Percentiles rank a stretch among this genome's conserved stretches.
Evolutionary conservation across 92 coral and sea anemone genomes (phyloP).

Genomic region (Hydrozoanthus gracilis): DNA sequence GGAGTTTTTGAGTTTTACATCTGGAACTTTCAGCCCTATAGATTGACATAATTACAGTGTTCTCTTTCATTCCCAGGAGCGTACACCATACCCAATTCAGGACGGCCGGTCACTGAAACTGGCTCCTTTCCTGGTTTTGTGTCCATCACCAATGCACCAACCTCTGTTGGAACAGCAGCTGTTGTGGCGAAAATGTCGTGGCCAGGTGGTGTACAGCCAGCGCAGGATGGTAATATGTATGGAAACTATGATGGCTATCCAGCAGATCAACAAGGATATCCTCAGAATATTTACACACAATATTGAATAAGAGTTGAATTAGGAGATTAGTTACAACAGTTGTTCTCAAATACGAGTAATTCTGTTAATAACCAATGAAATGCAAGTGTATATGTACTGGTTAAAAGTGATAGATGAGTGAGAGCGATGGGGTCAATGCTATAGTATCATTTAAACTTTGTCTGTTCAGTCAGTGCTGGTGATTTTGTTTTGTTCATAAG

Average conservation of each 20-base stretch:
- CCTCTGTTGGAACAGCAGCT: conserved; percentile 82
- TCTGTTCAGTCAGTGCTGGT: too few species aligned
- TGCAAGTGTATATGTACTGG: background rate
- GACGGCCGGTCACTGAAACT: conserved; percentile 78
- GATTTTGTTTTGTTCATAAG: too few species aligned
- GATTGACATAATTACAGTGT: conserved; percentile 49
- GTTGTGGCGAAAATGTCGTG: conserved; percentile 94
- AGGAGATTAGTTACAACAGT: conserved; percentile 14
- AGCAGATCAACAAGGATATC: conserved; percentile 82
- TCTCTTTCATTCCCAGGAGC: conserved; percentile 58
- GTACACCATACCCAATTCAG: conserved; percentile 88
- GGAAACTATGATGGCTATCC: conserved; percentile 94
- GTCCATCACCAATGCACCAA: conserved; percentile 87
- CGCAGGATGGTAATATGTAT: conserved; percentile 89
- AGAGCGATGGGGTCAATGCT: too few species aligned
- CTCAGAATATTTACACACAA: conserved; percentile 90
- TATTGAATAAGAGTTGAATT: conserved; percentile 40
- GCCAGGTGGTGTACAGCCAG: conserved; percentile 94
- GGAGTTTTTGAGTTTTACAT: background rate
- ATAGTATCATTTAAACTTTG: too few species aligned
- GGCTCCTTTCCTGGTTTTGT: conserved; percentile 88
- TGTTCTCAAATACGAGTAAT: conserved; percentile 6
- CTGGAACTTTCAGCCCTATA: background rate
- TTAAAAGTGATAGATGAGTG: background rate
- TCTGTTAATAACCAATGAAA: background rate